Evolutionary conservation across 2,888 invertebrate species (phyloP).

Genomic region (Spodoptera littoralis): DNA sequence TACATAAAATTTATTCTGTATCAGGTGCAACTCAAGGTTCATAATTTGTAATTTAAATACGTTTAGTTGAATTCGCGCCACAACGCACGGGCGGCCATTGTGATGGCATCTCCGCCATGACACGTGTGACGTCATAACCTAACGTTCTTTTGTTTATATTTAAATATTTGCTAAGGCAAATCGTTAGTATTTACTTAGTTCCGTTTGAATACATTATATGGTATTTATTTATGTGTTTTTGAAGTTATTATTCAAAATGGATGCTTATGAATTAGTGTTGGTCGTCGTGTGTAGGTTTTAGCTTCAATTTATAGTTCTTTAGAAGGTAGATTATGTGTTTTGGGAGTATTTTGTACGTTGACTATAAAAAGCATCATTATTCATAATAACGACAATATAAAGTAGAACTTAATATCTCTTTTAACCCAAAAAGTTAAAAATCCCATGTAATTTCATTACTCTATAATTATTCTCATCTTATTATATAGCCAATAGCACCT

Average conservation of each 20-base stretch:
- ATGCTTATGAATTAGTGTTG: too few relatives aligned
- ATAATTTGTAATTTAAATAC: constrained; percentile 76
- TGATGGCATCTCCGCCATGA: constrained; percentile 44
- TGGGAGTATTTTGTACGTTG: too few relatives aligned
- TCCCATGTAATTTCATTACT: too few relatives aligned
- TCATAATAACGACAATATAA: too few relatives aligned
- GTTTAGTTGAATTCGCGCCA: constrained; percentile 60
- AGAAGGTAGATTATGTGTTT: too few relatives aligned
- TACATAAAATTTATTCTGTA: constrained; percentile 35
- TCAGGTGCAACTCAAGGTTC: constrained; percentile 68
- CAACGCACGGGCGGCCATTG: constrained; percentile 50
- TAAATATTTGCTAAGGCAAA: constrained; percentile 56
- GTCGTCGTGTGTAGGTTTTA: too few relatives aligned
- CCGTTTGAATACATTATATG: constrained; percentile 5
- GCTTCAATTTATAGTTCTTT: too few relatives aligned
- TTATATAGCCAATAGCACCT: too few relatives aligned
- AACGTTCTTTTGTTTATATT: constrained; percentile 44
- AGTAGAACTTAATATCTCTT: too few relatives aligned
- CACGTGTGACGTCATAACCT: constrained; percentile 39
- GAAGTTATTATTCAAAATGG: background rate
- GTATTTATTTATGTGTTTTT: background rate
- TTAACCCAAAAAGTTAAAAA: too few relatives aligned
- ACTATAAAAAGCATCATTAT: too few relatives aligned
- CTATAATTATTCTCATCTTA: too few relatives aligned
- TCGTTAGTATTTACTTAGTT: constrained; percentile 22